Evolutionary conservation across 2,113 vertebrate genomes (phyloP), one percentile per base, ranked within the genome.

Genomic region (Petromus typicus): DNA sequence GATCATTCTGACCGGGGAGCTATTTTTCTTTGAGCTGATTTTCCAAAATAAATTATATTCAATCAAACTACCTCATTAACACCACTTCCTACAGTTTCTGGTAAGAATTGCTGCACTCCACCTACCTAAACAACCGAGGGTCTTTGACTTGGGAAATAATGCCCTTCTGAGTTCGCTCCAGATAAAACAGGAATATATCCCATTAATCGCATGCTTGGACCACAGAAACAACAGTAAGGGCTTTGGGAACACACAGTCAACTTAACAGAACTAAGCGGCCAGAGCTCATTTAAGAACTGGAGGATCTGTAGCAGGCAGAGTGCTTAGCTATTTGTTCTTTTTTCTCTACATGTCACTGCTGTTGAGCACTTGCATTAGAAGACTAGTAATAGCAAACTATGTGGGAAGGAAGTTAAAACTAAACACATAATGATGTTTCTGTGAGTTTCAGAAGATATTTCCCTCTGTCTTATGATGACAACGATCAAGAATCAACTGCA

Each of bases 21-120:
- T 64, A 67, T 57, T 86, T 96, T 95, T 95, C n/a, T 88, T 92
- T 93, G 17, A 91, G 43, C 40, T 86, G 27, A 80, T 63, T 89
- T 96, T 82, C 17, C 64, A 89, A 91, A 91, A 94, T 76, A 64
- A 54, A 80, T 91, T 37, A 80, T 22, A 48, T 32, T 48, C 14
- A 91, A 90, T 43, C 51, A 89, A 94, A 66, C 25, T 32, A 86
- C 9, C 34, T 20, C 54, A 59, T 69, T 56, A 89, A 51, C 8
- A 89, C 22, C 34, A 85, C 43, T 63, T 79, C 27, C 37, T 81
- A 48, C 12, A 87, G 56, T n/a, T n/a, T 18, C 93, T 23, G 32
- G 3, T 80, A 89, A 71, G 34, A 51, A 71, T 88, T 1, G 40
- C 20, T 82, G 57, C 3, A 59, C 8, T 63, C 22, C 14, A 94